Percentiles rank a stretch among this genome's conserved stretches.
phyloP scores from a whole-genome alignment of 2,888 invertebrate genomes.

The Timema podura region DNA sequence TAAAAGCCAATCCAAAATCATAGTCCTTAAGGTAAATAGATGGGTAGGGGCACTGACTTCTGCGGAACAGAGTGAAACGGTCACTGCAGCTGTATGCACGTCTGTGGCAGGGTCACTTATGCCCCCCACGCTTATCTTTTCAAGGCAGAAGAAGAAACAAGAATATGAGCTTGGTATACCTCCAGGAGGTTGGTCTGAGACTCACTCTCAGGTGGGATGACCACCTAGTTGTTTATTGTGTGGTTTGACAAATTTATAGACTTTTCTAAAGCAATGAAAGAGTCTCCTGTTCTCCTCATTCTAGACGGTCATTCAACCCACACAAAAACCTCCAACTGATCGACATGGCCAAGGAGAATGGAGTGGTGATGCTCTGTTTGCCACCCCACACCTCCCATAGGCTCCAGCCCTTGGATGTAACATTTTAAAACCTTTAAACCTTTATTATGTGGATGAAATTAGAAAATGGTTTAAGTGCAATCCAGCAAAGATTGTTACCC shows the following conservation, averaged over 20 bases:
- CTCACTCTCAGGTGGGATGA: not conserved
- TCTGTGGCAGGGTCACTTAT: not conserved
- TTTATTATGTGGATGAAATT: not conserved
- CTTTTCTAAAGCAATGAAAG: not conserved
- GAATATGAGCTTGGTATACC: not conserved
- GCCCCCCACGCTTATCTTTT: not conserved
- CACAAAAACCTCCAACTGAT: not conserved
- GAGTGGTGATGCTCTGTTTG: constrained; percentile 6
- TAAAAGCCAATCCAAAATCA: constrained; percentile 9
- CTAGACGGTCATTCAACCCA: not conserved
- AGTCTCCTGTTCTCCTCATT: not conserved
- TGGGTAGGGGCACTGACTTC: not conserved
- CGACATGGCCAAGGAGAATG: constrained; percentile 8
- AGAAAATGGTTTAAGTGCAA: constrained; percentile 3
- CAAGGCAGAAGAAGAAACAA: not conserved
- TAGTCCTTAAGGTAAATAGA: constrained; percentile 5
- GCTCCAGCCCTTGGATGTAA: not conserved
- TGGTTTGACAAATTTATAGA: not conserved
- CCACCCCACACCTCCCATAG: constrained; percentile 6
- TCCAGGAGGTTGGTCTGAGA: not conserved
- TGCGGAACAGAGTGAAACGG: not conserved
- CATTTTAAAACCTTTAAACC: not conserved
- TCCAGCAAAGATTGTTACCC: not conserved
- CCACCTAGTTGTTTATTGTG: not conserved
- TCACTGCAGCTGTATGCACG: not conserved